These are phyloP conservation scores for Yponomeuta cagnagella DNA, from an alignment of 2,888 invertebrate genomes.

Conservation along the genomic window DNA sequence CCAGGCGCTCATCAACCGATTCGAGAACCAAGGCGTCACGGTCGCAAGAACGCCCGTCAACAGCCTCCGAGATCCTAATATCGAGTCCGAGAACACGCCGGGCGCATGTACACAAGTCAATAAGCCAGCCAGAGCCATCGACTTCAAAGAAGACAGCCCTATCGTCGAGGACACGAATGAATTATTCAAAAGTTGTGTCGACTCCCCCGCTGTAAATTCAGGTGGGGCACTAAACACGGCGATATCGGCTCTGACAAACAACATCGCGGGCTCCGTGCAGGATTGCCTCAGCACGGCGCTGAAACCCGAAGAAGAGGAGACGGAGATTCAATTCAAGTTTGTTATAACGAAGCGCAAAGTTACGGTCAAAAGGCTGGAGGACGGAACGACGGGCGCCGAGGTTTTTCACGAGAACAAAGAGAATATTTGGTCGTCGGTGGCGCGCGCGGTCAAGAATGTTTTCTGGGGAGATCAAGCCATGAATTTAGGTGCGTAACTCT, in stretches of 20 bases:
- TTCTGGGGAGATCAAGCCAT: slow-evolving; percentile 53
- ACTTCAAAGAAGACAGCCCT: slow-evolving; percentile 66
- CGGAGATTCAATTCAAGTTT: slow-evolving; percentile 68
- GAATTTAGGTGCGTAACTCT: slow-evolving; percentile 20
- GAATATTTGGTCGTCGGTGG: slow-evolving; percentile 64
- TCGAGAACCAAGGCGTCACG: slow-evolving; percentile 51
- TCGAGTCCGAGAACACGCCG: slow-evolving; percentile 47
- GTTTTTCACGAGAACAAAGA: slow-evolving; percentile 39
- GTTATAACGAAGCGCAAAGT: slow-evolving; percentile 62
- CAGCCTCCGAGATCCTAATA: slow-evolving; percentile 32
- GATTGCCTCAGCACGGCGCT: slow-evolving; percentile 54
- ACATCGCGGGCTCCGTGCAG: slow-evolving; percentile 56
- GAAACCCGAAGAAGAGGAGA: slow-evolving; percentile 54
- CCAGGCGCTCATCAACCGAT: slow-evolving; percentile 64
- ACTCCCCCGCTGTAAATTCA: slow-evolving; percentile 34
- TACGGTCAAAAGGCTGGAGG: slow-evolving; percentile 46
- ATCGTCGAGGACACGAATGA: slow-evolving; percentile 48
- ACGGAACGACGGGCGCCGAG: slow-evolving; percentile 33
- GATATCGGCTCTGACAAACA: slow-evolving; percentile 53
- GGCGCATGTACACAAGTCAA: slow-evolving; percentile 47
- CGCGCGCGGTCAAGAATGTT: slow-evolving; percentile 60
- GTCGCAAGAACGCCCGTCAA: slow-evolving; percentile 50
- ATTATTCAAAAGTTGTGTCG: slow-evolving; percentile 55
- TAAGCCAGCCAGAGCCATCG: slow-evolving; percentile 60
- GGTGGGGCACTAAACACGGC: slow-evolving; percentile 36